Evolutionary conservation across 2,113 vertebrate genomes (phyloP).

Genomic region (Archilochus colubris): DNA sequence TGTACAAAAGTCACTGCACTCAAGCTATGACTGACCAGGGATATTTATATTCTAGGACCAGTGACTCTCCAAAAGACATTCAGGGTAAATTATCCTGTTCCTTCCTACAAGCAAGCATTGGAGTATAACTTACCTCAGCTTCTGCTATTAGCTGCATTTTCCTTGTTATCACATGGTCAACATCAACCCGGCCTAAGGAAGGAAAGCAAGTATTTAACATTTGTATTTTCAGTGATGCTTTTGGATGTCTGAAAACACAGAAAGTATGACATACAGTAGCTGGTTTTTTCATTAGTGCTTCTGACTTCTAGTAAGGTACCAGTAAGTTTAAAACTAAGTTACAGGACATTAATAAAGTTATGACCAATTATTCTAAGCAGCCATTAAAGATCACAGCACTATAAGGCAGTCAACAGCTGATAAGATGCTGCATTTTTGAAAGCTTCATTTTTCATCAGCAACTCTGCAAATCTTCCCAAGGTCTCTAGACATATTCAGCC

Average conservation of each 20-base stretch:
- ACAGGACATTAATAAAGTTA: neutral
- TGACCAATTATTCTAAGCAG: neutral
- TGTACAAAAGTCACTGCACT: neutral
- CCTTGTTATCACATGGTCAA: constrained; percentile 73
- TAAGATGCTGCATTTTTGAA: neutral
- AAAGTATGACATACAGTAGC: neutral
- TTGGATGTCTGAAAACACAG: neutral
- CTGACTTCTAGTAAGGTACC: neutral
- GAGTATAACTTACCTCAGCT: constrained; percentile 76
- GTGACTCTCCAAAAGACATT: neutral
- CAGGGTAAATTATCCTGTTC: neutral
- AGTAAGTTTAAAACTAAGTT: neutral
- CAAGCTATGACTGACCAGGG: neutral
- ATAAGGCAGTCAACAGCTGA: neutral
- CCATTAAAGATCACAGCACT: neutral
- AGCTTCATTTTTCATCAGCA: constrained; percentile 25
- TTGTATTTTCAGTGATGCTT: neutral
- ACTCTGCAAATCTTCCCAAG: constrained; percentile 47
- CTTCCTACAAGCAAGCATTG: neutral
- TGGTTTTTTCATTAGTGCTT: neutral
- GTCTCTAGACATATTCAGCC: constrained; percentile 46
- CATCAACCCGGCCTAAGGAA: constrained; percentile 71
- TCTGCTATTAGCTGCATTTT: constrained; percentile 80
- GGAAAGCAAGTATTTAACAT: constrained; percentile 30
- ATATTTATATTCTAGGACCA: neutral